Evolutionary conservation across 2,888 invertebrate genomes (phyloP).

Genomic region (Drosophila kuntzei): DNA sequence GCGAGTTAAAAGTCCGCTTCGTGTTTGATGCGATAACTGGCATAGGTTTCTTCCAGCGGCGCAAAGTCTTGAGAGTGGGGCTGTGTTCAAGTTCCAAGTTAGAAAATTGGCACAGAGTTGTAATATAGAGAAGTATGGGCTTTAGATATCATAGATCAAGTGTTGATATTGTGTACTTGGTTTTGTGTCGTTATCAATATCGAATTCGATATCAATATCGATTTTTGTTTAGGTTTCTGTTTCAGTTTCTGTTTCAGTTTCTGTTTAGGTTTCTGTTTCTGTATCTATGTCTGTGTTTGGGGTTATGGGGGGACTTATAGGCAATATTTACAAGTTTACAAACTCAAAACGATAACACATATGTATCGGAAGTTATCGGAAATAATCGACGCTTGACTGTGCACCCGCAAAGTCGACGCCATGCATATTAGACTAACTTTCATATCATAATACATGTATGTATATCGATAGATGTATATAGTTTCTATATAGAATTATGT

Average conservation of each 20-base stretch:
- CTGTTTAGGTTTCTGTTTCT: too few relatives aligned
- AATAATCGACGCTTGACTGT: constrained; percentile 44
- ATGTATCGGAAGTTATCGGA: constrained; percentile 45
- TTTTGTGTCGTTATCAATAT: constrained; percentile 10
- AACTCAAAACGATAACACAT: constrained; percentile 70
- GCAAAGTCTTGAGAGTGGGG: constrained; percentile 81
- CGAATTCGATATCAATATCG: constrained; percentile 8
- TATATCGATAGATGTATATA: constrained; percentile 50
- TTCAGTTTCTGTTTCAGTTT: constrained; percentile 15
- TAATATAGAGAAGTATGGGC: constrained; percentile 49
- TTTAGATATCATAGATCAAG: constrained; percentile 47
- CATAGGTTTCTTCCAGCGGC: constrained; percentile 83
- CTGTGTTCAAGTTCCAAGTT: constrained; percentile 66
- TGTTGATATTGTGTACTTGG: constrained; percentile 23
- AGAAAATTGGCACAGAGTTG: constrained; percentile 74
- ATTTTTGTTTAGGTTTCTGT: constrained; percentile 3
- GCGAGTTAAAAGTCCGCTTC: constrained; percentile 81
- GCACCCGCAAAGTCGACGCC: constrained; percentile 33
- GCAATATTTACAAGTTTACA: constrained; percentile 77
- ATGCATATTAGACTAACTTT: constrained; percentile 61
- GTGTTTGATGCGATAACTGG: constrained; percentile 83
- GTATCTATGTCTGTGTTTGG: constrained; percentile 37
- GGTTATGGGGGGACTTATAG: constrained; percentile 35
- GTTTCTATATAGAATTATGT: constrained; percentile 70
- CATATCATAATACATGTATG: constrained; percentile 52